Evolutionary conservation across 2,888 invertebrate species (phyloP).

Genomic region (Branchipolynoe longqiensis): DNA sequence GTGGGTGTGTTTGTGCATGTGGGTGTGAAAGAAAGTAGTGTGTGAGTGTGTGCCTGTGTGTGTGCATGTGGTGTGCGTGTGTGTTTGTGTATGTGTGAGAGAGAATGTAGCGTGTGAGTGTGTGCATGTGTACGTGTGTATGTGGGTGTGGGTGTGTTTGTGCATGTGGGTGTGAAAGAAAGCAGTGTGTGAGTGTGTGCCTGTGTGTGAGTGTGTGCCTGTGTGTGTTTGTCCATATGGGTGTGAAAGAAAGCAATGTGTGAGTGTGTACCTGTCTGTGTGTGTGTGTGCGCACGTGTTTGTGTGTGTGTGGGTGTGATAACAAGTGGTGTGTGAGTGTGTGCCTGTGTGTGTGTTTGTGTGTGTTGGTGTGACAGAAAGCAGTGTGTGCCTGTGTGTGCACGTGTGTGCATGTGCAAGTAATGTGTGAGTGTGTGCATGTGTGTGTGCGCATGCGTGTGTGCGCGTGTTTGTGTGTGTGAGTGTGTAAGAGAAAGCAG

Average conservation of each 20-base stretch:
- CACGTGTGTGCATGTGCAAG: too few species aligned
- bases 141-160: background rate
- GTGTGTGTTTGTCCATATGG: background rate
- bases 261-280: background rate
- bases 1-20: too few species aligned
- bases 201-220: background rate
- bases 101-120: background rate
- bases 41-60: too few species aligned
- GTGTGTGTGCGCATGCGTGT: background rate
- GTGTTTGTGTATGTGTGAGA: background rate
- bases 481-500: background rate
- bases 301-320: too few species aligned
- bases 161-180: background rate
- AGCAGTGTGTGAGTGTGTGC: too few species aligned
- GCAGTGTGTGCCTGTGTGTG: background rate
- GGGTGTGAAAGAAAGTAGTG: too few species aligned
- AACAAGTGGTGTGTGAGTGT: too few species aligned
- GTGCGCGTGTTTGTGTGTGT: background rate
- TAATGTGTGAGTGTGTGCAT: too few species aligned
- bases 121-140: too few species aligned
- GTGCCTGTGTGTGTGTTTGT: background rate
- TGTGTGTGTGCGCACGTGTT: background rate
- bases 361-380: background rate
- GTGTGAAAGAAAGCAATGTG: background rate
- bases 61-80: background rate